Evolutionary conservation across 2,888 invertebrate genomes (phyloP).

Genomic region (Parnassius apollo): DNA sequence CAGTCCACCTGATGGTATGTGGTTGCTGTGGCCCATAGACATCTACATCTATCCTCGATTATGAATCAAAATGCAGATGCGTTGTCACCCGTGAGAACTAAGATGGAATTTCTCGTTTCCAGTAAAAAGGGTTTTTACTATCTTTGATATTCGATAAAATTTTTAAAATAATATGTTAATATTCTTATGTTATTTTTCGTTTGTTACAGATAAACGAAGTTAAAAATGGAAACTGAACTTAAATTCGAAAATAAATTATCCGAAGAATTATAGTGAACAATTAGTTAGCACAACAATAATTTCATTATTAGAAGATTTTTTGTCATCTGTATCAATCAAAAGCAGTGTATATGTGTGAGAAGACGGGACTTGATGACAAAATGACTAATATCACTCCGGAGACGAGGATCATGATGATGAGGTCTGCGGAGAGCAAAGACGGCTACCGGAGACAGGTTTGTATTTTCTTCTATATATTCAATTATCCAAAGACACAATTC

Average conservation of each 20-base stretch:
- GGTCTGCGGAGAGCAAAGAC: slow-evolving; percentile 59
- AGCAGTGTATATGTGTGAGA: slow-evolving; percentile 63
- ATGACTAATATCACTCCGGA: slow-evolving; percentile 75
- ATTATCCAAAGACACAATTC: too few species aligned
- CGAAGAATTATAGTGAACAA: slow-evolving; percentile 3
- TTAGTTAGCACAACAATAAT: not conserved
- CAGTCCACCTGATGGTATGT: too few species aligned
- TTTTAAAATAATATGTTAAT: not conserved
- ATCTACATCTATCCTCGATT: too few species aligned
- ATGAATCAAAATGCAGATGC: too few species aligned
- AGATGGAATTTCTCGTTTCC: too few species aligned
- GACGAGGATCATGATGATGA: slow-evolving; percentile 72
- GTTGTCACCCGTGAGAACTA: too few species aligned
- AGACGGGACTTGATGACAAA: slow-evolving; percentile 52
- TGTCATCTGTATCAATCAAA: slow-evolving; percentile 29
- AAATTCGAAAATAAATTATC: slow-evolving; percentile 6
- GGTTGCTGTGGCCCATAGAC: too few species aligned
- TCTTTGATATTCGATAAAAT: not conserved
- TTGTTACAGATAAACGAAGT: slow-evolving; percentile 31
- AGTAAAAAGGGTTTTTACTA: too few species aligned
- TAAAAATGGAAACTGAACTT: slow-evolving; percentile 23
- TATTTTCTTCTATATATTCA: not conserved
- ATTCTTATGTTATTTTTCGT: not conserved
- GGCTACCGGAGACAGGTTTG: slow-evolving; percentile 69
- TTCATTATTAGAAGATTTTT: slow-evolving; percentile 7